phyloP scores from a whole-genome alignment of 1,140 invertebrate genomes.

The Zaprionus camerounensis region DNA sequence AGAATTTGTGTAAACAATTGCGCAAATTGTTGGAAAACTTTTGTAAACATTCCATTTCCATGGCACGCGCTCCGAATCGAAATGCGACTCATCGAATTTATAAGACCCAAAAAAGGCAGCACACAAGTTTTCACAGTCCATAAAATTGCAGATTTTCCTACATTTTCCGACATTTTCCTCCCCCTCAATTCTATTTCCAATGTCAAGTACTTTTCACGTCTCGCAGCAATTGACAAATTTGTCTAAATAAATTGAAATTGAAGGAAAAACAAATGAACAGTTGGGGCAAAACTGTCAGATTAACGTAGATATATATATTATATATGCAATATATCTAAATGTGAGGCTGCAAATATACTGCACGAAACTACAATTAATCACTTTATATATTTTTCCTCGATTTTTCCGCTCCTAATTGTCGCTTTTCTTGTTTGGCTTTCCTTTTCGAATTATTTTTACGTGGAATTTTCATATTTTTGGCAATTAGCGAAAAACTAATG shows the following conservation, averaged over 20 bases:
- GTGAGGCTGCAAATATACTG: neutral
- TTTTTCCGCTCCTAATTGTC: neutral
- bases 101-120: neutral
- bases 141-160: neutral
- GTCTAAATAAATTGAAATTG: constrained; percentile 8
- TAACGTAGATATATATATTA: neutral
- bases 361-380: neutral
- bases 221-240: neutral
- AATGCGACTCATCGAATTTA: constrained; percentile 7
- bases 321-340: neutral
- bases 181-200: neutral
- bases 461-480: constrained; percentile 30
- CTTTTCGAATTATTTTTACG: neutral
- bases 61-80: constrained; percentile 22
- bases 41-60: constrained; percentile 36
- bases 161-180: too few relatives aligned
- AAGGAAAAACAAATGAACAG: constrained; percentile 9
- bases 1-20: constrained; percentile 26
- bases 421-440: constrained; percentile 2
- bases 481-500: constrained; percentile 62
- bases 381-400: neutral
- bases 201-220: neutral
- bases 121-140: neutral
- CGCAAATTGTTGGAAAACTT: constrained; percentile 20
- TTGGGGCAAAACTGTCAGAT: constrained; percentile 3